Evolutionary conservation across 1,140 invertebrate genomes (phyloP).

Genomic region (Drosophila truncata): DNA sequence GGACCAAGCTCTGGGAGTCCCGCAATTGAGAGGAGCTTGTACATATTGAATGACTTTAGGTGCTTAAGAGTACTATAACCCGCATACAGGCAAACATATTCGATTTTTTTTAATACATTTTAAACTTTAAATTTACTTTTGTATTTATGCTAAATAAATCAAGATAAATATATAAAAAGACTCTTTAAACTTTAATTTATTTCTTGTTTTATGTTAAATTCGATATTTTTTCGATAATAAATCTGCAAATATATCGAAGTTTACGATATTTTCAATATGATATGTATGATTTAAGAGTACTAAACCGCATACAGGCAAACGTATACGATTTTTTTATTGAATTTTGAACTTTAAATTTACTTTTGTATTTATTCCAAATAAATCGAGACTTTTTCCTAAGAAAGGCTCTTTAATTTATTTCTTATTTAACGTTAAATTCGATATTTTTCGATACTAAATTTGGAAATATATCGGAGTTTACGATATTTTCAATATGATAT

Average conservation of each 20-base stretch:
- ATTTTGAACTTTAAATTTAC: not conserved
- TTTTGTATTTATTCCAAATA: constrained; percentile 32
- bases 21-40: constrained; percentile 12
- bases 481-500: not conserved
- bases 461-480: not conserved
- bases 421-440: not conserved
- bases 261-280: not conserved
- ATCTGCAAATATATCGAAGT: not conserved
- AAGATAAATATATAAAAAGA: not conserved
- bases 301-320: constrained; percentile 11
- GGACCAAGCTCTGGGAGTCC: not conserved
- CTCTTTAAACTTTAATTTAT: not conserved
- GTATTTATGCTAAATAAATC: constrained; percentile 30
- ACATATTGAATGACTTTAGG: constrained; percentile 34
- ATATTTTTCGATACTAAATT: not conserved
- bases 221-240: not conserved
- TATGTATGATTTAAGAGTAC: not conserved
- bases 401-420: not conserved
- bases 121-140: constrained; percentile 1
- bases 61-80: constrained; percentile 11
- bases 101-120: constrained; percentile 1
- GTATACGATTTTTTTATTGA: constrained; percentile 2
- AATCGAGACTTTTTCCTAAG: not conserved
- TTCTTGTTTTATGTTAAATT: not conserved
- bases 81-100: constrained; percentile 10